phyloP scores from a whole-genome alignment of 2,113 vertebrate species.

The Lipophrys pholis region DNA sequence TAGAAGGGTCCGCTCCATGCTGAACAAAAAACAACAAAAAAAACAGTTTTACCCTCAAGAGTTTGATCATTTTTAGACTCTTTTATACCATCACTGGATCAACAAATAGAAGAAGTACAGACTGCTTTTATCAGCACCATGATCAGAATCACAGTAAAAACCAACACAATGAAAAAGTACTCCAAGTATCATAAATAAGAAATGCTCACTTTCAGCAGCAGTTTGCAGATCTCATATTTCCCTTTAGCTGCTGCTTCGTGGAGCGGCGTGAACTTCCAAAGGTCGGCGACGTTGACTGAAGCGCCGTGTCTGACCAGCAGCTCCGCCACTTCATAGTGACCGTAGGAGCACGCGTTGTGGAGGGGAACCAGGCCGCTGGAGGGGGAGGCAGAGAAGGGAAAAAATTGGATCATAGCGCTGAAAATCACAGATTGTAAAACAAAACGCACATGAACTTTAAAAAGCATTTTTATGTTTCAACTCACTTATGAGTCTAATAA shows the following conservation, averaged over 20 bases:
- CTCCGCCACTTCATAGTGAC: slow-evolving; percentile 98
- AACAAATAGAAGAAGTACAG: background rate
- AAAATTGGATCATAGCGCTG: too few relatives aligned
- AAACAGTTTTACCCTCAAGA: too few relatives aligned
- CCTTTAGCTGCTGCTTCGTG: slow-evolving; percentile 99
- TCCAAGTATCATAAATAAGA: background rate
- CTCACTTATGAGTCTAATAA: too few relatives aligned
- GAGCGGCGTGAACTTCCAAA: slow-evolving; percentile 98
- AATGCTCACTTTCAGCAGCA: slow-evolving; percentile 89
- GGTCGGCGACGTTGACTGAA: slow-evolving; percentile 96
- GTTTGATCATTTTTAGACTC: background rate
- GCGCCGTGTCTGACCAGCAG: slow-evolving; percentile 95
- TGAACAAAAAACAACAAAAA: slow-evolving; percentile 55
- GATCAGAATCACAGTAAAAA: background rate
- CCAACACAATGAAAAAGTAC: background rate
- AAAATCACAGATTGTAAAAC: too few relatives aligned
- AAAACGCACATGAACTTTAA: too few relatives aligned
- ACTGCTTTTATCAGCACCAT: background rate
- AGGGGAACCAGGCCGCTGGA: slow-evolving; percentile 94
- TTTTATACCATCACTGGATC: background rate
- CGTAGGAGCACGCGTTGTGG: slow-evolving; percentile 98
- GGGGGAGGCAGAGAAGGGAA: slow-evolving; percentile 7
- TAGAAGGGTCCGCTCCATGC: slow-evolving; percentile 98
- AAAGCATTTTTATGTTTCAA: too few relatives aligned
- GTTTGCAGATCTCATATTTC: slow-evolving; percentile 99